Evolutionary conservation across 2,888 invertebrate species (phyloP), one percentile per base, ranked within the genome.

Genomic region (Bombylius discolor): DNA sequence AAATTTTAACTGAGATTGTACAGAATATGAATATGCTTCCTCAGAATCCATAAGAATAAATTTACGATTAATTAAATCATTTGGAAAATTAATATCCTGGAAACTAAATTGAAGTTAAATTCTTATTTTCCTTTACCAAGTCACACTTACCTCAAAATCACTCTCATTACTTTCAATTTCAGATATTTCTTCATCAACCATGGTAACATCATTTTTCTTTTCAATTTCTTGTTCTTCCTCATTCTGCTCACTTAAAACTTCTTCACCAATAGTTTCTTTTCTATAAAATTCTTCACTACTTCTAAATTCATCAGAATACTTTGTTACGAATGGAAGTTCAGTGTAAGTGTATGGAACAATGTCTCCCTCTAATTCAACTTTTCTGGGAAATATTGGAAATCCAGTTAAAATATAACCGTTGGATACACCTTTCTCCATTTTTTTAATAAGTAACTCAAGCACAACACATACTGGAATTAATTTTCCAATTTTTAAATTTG

Each of bases 331-430:
- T 23, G 23, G 23, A 23, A 23, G 23, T 23, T 23, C 5, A 6
- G n/a, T 36, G n/a, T n/a, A 8, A 4, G 34, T 14, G 6, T 4
- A 5, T 51, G 23, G 23, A 31, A 23, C 7, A 42, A 13, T 44
- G 9, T 31, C 14, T 11, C 42, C n/a, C 4, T 51, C 31, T 11
- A 9, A 6, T 11, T 23, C 4, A 44, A 44, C 32, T 23, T 23
- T 31, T 31, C 9, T 47, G 51, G 78, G 75, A n/a, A 83, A 74
- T 45, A 85, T 66, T 31, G 85, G 85, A 59, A 85, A 70, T 8
- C 83, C 84, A 56, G 81, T 80, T 60, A 85, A 68, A 4, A 85
- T 76, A 73, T 81, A 84, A 9, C 85, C 85, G 64, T 81, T 73
- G 64, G 83, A 80, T 62, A 71, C 67, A 56, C 76, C 73, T 31